Evolutionary conservation across 2,113 vertebrate species (phyloP).

Genomic region (Engystomops pustulosus): DNA sequence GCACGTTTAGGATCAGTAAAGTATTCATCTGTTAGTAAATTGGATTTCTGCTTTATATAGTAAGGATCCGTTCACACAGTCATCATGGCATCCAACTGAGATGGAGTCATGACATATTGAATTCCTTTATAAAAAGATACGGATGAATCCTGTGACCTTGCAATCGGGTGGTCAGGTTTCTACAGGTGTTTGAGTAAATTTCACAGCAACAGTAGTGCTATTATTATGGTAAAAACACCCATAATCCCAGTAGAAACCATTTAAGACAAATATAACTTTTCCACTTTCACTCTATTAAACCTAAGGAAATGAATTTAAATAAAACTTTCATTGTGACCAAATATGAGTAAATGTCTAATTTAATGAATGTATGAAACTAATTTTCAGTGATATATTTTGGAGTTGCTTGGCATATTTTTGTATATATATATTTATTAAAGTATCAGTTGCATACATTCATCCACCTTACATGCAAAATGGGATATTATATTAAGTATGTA

Average conservation of each 20-base stretch:
- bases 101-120: neutral
- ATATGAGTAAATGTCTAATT: neutral
- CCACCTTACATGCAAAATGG: conserved; percentile 76
- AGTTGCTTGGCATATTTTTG: conserved; percentile 62
- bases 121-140: neutral
- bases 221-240: neutral
- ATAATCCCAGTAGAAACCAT: neutral
- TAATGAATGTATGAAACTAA: conserved; percentile 3
- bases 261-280: neutral
- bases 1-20: neutral
- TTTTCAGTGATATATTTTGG: neutral
- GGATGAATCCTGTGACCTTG: neutral
- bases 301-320: neutral
- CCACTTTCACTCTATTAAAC: neutral
- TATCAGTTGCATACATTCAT: conserved; percentile 74
- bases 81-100: neutral
- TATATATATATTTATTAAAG: conserved; percentile 56
- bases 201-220: neutral
- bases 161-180: neutral
- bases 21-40: neutral
- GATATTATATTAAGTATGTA: conserved; percentile 73
- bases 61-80: neutral
- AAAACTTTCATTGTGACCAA: neutral
- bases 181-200: neutral
- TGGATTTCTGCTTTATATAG: neutral